Evolutionary conservation across 2,888 invertebrate genomes (phyloP), one percentile per base, ranked within the genome.

Genomic region (Drosophila mercatorum): DNA sequence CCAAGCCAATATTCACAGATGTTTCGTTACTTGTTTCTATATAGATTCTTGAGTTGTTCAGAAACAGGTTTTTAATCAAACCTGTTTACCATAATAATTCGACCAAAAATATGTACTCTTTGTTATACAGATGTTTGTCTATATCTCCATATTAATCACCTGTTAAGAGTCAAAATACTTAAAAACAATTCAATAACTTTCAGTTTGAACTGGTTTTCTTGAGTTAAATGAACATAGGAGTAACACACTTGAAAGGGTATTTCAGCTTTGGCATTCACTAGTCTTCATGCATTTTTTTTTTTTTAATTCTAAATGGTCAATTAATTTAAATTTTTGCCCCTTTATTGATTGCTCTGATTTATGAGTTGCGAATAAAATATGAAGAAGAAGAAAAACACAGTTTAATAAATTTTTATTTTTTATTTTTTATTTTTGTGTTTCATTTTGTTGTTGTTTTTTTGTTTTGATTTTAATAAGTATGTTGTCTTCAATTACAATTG

Each of bases 401-500:
- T 51, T 56, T 11, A 72, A 40, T 59, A 57, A 47, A 17, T 51
- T 49, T 55, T 81, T 72, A 78, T 67, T 61, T 58, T 75, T 51
- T 17, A 17, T 59, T 75, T 84, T 84, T 83, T 83, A 74, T 72
- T 81, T 81, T 81, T 63, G 62, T 75, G 62, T 81, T 82, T 79
- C 14, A 57, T 65, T 63, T 72, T 58, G 7, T 65, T 51, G 44
- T 65, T 67, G 47, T 62, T 51, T 75, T 62, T 51, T 75, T 68
- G 65, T 46, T 49, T 55, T 68, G 68, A 57, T 59, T 72, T 72
- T 69, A 69, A 65, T 77, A 77, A 72, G 65, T 80, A 77, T 68
- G 68, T 67, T 83, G 78, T 79, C 75, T 74, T 89, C 88, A 89
- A 87, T 78, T 84, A 89, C 89, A 84, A 87, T 89, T 81, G 84